A percentile compares a stretch with the other conserved stretches of the same genome.
Conservation (phyloP, 2,113 vertebrate genomes). For the Isurus oxyrinchus region DNA sequence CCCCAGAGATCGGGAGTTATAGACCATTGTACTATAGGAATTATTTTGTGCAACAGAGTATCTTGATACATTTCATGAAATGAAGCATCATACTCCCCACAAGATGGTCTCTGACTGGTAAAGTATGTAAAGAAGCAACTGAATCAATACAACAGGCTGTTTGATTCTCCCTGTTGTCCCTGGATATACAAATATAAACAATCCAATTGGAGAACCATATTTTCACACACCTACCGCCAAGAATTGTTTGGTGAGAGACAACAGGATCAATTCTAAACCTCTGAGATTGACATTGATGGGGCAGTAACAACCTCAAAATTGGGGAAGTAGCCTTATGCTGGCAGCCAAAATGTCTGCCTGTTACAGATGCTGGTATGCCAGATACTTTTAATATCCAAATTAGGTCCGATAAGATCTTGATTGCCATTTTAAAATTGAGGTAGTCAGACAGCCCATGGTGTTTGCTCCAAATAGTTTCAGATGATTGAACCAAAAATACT, state of each 20-base stretch:
- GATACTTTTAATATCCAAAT: neutral
- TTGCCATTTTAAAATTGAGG: neutral
- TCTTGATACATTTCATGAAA: neutral
- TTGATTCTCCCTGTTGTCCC: neutral
- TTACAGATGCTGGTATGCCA: neutral
- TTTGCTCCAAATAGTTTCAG: neutral
- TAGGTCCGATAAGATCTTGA: neutral
- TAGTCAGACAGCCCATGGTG: neutral
- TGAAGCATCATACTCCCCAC: neutral
- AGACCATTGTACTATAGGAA: no score
- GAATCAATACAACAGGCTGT: neutral
- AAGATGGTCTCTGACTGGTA: neutral
- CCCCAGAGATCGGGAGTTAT: no score
- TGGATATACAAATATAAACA: neutral
- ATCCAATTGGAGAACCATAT: neutral
- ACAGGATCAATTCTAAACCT: neutral
- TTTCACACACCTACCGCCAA: neutral
- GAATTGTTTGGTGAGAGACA: neutral
- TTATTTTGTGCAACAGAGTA: no score
- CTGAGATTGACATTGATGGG: neutral
- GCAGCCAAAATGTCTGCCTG: no score
- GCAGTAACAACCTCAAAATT: neutral
- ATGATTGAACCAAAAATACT: neutral
- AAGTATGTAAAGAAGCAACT: neutral
- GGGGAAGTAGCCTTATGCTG: neutral